Evolutionary conservation across 2,113 vertebrate species (phyloP), one percentile per base, ranked within the genome.

Genomic region (Grallaria varia): DNA sequence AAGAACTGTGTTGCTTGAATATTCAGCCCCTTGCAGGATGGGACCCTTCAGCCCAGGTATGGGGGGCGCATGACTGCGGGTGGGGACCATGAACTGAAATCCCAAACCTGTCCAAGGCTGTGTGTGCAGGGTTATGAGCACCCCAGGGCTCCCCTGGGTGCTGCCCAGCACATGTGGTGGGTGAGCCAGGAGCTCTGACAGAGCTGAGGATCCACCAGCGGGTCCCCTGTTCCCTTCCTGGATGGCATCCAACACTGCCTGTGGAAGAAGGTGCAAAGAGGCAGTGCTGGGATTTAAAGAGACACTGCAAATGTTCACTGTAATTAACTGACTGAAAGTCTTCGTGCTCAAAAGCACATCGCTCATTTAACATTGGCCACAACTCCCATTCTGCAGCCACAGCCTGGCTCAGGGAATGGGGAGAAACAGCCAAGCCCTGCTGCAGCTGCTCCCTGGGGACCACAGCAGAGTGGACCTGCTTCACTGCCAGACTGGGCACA

Each of bases 1-100:
- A 80, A 77, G 30, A 0, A 1, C 58, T 73, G 66, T 1, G 0
- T 10, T 39, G 17, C n/a, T 24, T 7, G n/a, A 33, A 2, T 4
- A 18, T 42, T 56, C 5, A 3, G 49, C 16, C 30, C 42, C 50
- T 39, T 25, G 63, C 63, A 80, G 58, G 72, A 68, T 7, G 40
- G 39, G 49, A 30, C 44, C 33, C 49, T 69, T 79, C 31, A 67
- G 12, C 33, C 11, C 39, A 24, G 35, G 13, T 28, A 6, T 37
- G 4, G 12, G 33, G 27, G 28, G 27, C 59, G 53, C 3, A 2
- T 16, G 30, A 11, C 35, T 37, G 31, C 4, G 0, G 19, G 9
- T 22, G 49, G 27, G n/a, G 18, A 72, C 7, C 17, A 8, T 2
- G 8, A 25, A 25, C 19, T 22, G 4, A 3, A 31, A 58, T 15